Base-by-base conservation (phyloP, 2,797 vertebrate genomes). In the Hippopotamyrus pictus region DNA sequence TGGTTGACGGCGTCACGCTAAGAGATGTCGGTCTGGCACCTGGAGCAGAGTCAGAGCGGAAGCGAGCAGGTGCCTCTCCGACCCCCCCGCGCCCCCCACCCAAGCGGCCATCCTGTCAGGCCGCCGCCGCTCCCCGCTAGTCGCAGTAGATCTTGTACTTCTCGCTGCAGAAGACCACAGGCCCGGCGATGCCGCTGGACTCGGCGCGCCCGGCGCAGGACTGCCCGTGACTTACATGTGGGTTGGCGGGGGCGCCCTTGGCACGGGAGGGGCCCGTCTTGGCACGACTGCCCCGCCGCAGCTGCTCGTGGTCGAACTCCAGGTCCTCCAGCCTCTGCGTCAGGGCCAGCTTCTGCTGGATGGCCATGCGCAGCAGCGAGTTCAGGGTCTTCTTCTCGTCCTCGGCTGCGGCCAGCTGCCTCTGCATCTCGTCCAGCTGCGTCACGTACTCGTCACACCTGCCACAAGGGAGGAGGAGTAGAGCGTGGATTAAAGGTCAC, bases 311-410 rank as follows among this genome's bases (percentile, higher is more conserved):
- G 93, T 99, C 97, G 2, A 99, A 97, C 96, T 99, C 99, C 89
- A 99, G 93, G 92, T 99, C 98, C 90, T 99, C 99, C 93, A 99
- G 95, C 37, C 99, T 97, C 95, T 99, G 99, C 0, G 99, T 99
- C 93, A 99, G 94, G 0, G 98, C 99, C 93, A 99, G 96, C 94
- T 99, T 99, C 97, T 99, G 99, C 95, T 99, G 99, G 94, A 99
- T 99, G 53, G 99, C 99, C 98, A 99, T 99, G 3, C 99, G 97
- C 88, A 99, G 96, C 93, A 99, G 94, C 0, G 98, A 99, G 94
- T 99, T 99, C 84, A 99, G 96, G 0, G 99, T 99, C 95, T 99
- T 99, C 97, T 99, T 99, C 94, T 99, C 99, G 0, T 99, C 99
- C 95, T 99, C 99, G 0, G 99, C 98, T 0, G 98, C 98, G 0